phyloP scores from a whole-genome alignment of 1,140 invertebrate species.

The Luehdorfia chinensis region DNA sequence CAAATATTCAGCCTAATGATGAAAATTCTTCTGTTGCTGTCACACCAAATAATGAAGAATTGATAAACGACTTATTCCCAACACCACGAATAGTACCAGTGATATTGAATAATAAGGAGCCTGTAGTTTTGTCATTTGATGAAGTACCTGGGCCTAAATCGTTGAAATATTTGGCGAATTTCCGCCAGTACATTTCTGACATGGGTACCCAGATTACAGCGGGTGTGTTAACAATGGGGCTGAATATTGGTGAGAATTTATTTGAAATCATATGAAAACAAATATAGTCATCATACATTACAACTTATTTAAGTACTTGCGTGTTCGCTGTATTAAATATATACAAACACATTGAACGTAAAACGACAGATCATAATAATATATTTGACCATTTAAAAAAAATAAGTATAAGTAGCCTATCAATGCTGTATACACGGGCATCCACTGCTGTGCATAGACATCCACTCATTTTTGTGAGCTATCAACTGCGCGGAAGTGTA shows the following conservation, averaged over 20 bases:
- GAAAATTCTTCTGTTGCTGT: slow-evolving; percentile 7
- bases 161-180: slow-evolving; percentile 77
- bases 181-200: slow-evolving; percentile 79
- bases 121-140: slow-evolving; percentile 74
- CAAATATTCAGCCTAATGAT: slow-evolving; percentile 7
- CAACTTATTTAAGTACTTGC: too few relatives aligned
- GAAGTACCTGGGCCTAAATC: slow-evolving; percentile 80
- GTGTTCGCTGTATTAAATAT: too few relatives aligned
- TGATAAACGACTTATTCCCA: slow-evolving; percentile 38
- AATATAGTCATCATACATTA: too few relatives aligned
- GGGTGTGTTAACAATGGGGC: slow-evolving; percentile 77
- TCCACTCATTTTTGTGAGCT: too few relatives aligned
- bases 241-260: slow-evolving; percentile 75
- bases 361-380: too few relatives aligned
- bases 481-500: too few relatives aligned
- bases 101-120: slow-evolving; percentile 45
- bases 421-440: too few relatives aligned
- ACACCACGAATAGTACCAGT: slow-evolving; percentile 44
- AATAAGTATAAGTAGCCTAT: too few relatives aligned
- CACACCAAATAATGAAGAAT: slow-evolving; percentile 22
- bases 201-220: slow-evolving; percentile 80
- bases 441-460: too few relatives aligned
- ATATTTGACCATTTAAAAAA: too few relatives aligned
- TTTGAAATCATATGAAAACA: too few relatives aligned
- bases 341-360: too few relatives aligned